A percentile compares a stretch with the other conserved stretches of the same genome.
These are phyloP conservation scores for Plutomurus gul DNA, from an alignment of 1,140 invertebrate genomes.

Conservation along the genomic window DNA sequence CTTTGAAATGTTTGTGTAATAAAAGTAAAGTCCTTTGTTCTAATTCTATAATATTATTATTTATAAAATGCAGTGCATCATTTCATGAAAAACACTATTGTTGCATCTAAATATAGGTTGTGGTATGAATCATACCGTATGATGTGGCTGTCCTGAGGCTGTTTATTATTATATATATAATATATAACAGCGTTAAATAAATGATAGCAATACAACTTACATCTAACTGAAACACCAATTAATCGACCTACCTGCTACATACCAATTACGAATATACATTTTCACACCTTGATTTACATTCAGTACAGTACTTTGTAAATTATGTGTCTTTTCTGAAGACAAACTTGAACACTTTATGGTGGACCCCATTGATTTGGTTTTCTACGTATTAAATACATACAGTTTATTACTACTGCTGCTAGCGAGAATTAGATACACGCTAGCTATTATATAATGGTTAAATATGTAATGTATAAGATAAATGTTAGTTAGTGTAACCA, in stretches of 20 bases:
- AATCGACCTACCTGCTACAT: too few species aligned
- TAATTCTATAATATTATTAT: too few species aligned
- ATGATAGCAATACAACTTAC: not conserved
- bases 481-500: too few species aligned
- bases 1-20: not conserved
- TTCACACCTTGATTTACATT: not conserved
- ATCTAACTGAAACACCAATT: too few species aligned
- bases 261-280: not conserved
- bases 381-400: not conserved
- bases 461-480: too few species aligned
- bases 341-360: conserved; percentile 17
- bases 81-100: not conserved
- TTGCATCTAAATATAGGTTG: not conserved
- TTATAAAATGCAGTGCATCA: not conserved
- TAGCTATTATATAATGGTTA: not conserved
- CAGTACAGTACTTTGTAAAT: not conserved
- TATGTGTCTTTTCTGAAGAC: not conserved
- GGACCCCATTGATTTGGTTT: conserved; percentile 26
- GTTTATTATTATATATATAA: too few species aligned
- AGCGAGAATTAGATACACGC: not conserved
- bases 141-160: too few species aligned
- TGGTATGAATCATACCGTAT: too few species aligned
- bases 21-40: not conserved
- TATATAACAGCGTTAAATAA: too few species aligned
- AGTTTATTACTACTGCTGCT: not conserved